Evolutionary conservation across 2,797 vertebrate genomes (phyloP).

Genomic region (Acestrorhynchus altus): DNA sequence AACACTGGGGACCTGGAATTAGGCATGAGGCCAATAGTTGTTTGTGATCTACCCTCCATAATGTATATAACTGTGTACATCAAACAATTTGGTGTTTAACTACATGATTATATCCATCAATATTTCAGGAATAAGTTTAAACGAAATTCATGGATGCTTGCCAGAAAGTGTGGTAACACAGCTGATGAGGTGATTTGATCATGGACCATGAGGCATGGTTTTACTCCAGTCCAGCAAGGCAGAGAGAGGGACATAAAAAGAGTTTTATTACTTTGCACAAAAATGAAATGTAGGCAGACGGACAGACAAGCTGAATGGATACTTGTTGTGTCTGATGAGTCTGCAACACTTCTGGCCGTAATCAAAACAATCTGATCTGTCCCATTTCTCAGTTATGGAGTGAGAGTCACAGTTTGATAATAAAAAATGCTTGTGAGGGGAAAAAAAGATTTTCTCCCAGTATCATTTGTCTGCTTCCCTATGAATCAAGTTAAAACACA

Average conservation of each 20-base stretch:
- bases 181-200: slow-evolving; percentile 55
- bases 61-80: too few species aligned
- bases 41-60: too few species aligned
- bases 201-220: slow-evolving; percentile 22
- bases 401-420: slow-evolving; percentile 25
- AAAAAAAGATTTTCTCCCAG: slow-evolving; percentile 14
- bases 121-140: slow-evolving; percentile 81
- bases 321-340: background rate
- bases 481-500: background rate
- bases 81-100: too few species aligned
- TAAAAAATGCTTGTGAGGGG: slow-evolving; percentile 41
- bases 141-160: slow-evolving; percentile 71
- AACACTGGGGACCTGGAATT: too few species aligned
- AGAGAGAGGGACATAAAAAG: background rate
- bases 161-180: slow-evolving; percentile 61
- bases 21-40: too few species aligned
- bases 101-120: slow-evolving; percentile 77
- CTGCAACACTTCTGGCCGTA: slow-evolving; percentile 5
- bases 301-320: slow-evolving; percentile 6
- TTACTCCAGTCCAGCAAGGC: background rate
- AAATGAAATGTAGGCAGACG: slow-evolving; percentile 23
- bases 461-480: background rate
- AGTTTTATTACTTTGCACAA: background rate
- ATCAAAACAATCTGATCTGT: slow-evolving; percentile 18
- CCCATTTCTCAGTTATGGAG: slow-evolving; percentile 11